Conservation (phyloP, 1,140 invertebrate species). For the Ephestia elutella region DNA sequence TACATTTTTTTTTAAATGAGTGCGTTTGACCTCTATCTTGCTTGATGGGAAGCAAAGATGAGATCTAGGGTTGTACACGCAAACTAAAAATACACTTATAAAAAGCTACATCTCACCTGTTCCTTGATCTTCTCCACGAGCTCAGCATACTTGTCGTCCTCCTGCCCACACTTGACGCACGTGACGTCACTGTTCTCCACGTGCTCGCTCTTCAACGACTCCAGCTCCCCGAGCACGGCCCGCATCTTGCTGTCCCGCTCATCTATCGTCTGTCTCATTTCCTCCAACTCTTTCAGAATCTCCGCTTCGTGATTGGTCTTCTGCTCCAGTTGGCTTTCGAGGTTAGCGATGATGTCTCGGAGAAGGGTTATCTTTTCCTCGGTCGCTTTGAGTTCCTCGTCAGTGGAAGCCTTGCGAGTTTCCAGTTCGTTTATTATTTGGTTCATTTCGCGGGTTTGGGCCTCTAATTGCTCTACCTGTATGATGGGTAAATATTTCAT, state of each 20-base stretch:
- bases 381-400: conserved; percentile 80
- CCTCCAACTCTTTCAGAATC: conserved; percentile 53
- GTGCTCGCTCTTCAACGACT: conserved; percentile 50
- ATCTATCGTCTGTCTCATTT: conserved; percentile 58
- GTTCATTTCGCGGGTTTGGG: conserved; percentile 80
- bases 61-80: too few species aligned
- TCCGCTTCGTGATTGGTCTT: conserved; percentile 74
- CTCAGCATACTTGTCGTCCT: conserved; percentile 36
- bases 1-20: too few species aligned
- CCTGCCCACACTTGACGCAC: conserved; percentile 38
- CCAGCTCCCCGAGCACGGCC: conserved; percentile 50
- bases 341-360: conserved; percentile 83
- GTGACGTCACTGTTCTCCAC: conserved; percentile 39
- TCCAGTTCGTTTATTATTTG: conserved; percentile 76
- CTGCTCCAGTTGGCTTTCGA: conserved; percentile 81
- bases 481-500: too few species aligned
- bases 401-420: conserved; percentile 74
- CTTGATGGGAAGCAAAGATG: too few species aligned
- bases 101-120: conserved; percentile 32
- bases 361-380: conserved; percentile 82
- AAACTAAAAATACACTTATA: background rate
- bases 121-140: conserved; percentile 46
- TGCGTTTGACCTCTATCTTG: too few species aligned
- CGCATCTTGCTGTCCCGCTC: conserved; percentile 65
- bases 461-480: conserved; percentile 81